Percentiles rank a stretch among this genome's conserved stretches.
Conservation (phyloP, 2,113 vertebrate species). For the Gopherus flavomarginatus region DNA sequence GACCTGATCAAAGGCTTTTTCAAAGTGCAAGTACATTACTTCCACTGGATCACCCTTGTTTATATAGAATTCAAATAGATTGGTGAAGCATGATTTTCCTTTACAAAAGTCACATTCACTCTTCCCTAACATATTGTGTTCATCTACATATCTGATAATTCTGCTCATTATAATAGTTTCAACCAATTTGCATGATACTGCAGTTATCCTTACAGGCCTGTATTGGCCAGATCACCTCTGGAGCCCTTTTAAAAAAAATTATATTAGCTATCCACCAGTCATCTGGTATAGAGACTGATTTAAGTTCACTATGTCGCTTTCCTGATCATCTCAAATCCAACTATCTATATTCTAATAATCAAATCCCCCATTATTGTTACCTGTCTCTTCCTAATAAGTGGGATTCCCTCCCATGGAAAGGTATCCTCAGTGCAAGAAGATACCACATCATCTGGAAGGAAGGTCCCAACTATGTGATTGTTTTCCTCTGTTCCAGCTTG, state of each 20-base stretch:
- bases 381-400: too few species aligned
- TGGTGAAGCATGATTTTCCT: neutral
- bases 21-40: neutral
- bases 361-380: too few species aligned
- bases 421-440: too few species aligned
- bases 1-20: neutral
- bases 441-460: too few species aligned
- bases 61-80: neutral
- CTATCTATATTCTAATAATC: too few species aligned
- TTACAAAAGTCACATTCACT: neutral
- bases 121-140: neutral
- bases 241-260: neutral
- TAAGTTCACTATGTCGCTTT: neutral
- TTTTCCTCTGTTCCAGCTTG: too few species aligned
- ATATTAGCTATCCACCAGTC: neutral
- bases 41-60: neutral
- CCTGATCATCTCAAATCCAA: too few species aligned
- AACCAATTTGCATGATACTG: neutral
- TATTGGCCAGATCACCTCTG: neutral
- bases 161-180: neutral
- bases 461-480: too few species aligned
- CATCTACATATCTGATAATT: neutral
- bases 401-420: too few species aligned
- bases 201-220: neutral
- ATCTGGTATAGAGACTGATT: neutral